Percentiles rank a stretch among this genome's conserved stretches.
phyloP scores from a whole-genome alignment of 1,140 invertebrate species.

The Ips nitidus region DNA sequence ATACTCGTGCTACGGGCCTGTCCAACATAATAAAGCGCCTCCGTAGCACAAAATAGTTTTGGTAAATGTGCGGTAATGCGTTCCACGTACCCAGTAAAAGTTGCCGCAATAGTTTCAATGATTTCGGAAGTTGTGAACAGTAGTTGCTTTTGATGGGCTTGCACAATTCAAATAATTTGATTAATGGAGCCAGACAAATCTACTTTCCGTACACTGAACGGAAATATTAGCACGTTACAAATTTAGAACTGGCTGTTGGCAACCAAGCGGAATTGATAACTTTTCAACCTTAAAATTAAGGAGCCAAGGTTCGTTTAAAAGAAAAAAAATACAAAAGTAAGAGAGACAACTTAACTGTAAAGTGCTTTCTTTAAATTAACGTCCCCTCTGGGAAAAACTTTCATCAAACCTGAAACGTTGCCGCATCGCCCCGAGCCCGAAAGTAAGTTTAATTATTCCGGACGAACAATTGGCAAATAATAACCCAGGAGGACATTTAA shows the following conservation, averaged over 20 bases:
- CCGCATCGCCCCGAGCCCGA: not conserved
- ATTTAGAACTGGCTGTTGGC: too few relatives aligned
- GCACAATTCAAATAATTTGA: not conserved
- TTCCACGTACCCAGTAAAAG: not conserved
- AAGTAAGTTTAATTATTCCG: constrained; percentile 29
- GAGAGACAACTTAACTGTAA: too few relatives aligned
- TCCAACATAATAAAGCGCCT: not conserved
- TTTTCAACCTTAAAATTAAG: too few relatives aligned
- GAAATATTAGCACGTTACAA: too few relatives aligned
- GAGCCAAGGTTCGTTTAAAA: too few relatives aligned
- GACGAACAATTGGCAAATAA: constrained; percentile 29
- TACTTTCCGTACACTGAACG: not conserved
- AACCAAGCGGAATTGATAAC: too few relatives aligned
- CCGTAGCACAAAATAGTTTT: not conserved
- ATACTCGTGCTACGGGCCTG: not conserved
- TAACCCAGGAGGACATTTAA: constrained; percentile 32
- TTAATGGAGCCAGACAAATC: not conserved
- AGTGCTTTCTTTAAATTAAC: too few relatives aligned
- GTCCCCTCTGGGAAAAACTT: too few relatives aligned
- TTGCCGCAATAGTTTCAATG: not conserved
- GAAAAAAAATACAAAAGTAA: too few relatives aligned
- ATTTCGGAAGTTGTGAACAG: constrained; percentile 3
- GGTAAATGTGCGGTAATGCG: not conserved
- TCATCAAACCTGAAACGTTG: too few relatives aligned
- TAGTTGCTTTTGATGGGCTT: constrained; percentile 4